These are phyloP conservation scores for Bubo bubo DNA, from an alignment of 2,113 vertebrate species.

Conservation along the genomic window DNA sequence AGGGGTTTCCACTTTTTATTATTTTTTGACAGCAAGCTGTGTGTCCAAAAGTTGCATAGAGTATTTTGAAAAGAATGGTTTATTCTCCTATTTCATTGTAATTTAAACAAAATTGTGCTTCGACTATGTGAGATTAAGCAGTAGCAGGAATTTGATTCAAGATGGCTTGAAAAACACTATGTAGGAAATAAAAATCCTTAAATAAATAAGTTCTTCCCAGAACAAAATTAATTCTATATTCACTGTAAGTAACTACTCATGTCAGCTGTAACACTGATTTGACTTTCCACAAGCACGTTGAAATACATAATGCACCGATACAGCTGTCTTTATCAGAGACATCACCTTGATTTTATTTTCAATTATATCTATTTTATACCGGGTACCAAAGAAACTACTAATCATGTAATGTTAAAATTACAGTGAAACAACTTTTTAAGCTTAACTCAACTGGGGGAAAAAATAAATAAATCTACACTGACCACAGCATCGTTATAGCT, in stretches of 20 bases:
- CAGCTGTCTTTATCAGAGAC: not conserved
- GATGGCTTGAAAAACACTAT: not conserved
- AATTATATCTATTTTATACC: not conserved
- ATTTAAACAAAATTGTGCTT: not conserved
- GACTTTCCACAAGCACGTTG: not conserved
- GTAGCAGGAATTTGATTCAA: not conserved
- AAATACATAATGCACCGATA: not conserved
- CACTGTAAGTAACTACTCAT: not conserved
- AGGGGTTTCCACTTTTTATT: not conserved
- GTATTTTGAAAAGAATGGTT: not conserved
- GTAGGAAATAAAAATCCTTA: not conserved
- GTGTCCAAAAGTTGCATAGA: not conserved
- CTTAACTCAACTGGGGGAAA: not conserved
- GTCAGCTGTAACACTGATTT: not conserved
- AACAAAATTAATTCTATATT: not conserved
- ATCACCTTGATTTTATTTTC: not conserved
- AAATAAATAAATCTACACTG: not conserved
- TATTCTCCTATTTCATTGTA: not conserved
- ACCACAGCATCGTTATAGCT: not conserved
- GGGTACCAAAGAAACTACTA: not conserved
- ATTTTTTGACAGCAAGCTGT: not conserved
- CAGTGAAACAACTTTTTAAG: not conserved
- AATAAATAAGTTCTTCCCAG: not conserved
- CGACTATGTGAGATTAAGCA: not conserved
- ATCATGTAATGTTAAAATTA: not conserved